These are phyloP conservation scores for Branchellion lobata DNA, from an alignment of 2,888 invertebrate genomes.

Conservation along the genomic window DNA sequence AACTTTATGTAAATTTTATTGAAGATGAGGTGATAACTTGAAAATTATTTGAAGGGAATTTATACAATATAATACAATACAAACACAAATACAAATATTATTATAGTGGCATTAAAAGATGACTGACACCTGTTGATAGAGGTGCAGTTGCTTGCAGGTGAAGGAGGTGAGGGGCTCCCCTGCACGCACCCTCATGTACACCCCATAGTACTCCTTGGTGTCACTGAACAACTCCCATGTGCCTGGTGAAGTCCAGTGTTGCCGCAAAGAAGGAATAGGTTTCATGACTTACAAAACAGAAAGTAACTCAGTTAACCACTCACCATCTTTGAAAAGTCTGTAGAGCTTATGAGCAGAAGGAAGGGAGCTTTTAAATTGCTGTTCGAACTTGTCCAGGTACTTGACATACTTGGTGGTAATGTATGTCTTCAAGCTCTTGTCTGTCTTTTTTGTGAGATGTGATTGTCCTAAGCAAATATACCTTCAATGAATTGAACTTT, in stretches of 20 bases:
- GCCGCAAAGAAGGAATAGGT: not conserved
- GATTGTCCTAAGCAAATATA: too few relatives aligned
- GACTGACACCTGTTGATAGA: conserved; percentile 52
- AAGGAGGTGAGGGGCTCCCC: conserved; percentile 51
- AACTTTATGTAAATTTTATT: not conserved
- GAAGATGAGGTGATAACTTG: not conserved
- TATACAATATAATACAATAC: too few relatives aligned
- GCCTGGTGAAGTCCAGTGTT: conserved; percentile 50
- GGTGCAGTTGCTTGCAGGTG: conserved; percentile 53
- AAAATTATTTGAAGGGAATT: too few relatives aligned
- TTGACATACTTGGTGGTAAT: conserved; percentile 51
- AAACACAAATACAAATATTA: too few relatives aligned
- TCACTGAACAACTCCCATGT: conserved; percentile 52
- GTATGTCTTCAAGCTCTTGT: conserved; percentile 49
- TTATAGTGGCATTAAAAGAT: not conserved
- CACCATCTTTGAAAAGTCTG: conserved; percentile 52
- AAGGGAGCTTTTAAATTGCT: conserved; percentile 52
- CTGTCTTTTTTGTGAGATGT: too few relatives aligned
- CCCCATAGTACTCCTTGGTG: conserved; percentile 51
- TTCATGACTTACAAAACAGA: not conserved
- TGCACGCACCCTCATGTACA: conserved; percentile 52
- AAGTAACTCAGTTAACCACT: not conserved
- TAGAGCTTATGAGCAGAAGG: conserved; percentile 54
- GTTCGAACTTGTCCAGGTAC: conserved; percentile 52
- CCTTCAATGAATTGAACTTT: too few relatives aligned